A percentile compares a stretch with the other conserved stretches of the same genome.
Conservation (phyloP, 2,113 vertebrate genomes). For the Melierax canorus region DNA sequence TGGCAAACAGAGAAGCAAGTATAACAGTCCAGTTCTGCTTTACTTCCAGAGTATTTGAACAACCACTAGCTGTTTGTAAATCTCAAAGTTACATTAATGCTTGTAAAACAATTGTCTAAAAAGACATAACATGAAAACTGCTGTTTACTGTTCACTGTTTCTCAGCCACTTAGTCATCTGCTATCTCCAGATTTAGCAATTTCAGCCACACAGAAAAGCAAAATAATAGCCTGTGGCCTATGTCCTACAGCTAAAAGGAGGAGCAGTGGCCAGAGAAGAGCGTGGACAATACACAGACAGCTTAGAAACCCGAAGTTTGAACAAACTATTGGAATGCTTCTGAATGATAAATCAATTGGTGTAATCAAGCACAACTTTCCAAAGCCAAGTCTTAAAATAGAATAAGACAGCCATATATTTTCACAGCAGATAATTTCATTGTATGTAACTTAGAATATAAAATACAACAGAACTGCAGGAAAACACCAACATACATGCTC, state of each 20-base stretch:
- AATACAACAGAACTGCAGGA: neutral
- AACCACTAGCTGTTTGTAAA: neutral
- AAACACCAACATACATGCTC: accelerated
- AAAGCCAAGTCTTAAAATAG: neutral
- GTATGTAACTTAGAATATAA: neutral
- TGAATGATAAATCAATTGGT: neutral
- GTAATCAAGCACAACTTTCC: neutral
- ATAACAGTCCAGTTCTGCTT: neutral
- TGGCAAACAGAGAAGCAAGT: neutral
- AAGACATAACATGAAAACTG: neutral
- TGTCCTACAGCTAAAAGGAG: neutral
- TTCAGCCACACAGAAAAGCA: neutral
- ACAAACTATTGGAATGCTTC: neutral
- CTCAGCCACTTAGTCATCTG: neutral
- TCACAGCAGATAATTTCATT: neutral
- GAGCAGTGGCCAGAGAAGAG: neutral
- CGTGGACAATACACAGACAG: neutral
- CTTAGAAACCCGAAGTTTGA: too few relatives aligned
- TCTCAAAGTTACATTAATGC: neutral
- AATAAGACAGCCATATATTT: neutral
- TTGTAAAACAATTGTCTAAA: neutral
- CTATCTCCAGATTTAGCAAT: neutral
- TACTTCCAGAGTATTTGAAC: neutral
- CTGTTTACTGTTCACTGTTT: neutral
- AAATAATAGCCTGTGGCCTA: neutral